Percentiles rank a stretch among this genome's conserved stretches.
Evolutionary conservation across 1,140 invertebrate genomes (phyloP).

Genomic region (Cydia strobilella): DNA sequence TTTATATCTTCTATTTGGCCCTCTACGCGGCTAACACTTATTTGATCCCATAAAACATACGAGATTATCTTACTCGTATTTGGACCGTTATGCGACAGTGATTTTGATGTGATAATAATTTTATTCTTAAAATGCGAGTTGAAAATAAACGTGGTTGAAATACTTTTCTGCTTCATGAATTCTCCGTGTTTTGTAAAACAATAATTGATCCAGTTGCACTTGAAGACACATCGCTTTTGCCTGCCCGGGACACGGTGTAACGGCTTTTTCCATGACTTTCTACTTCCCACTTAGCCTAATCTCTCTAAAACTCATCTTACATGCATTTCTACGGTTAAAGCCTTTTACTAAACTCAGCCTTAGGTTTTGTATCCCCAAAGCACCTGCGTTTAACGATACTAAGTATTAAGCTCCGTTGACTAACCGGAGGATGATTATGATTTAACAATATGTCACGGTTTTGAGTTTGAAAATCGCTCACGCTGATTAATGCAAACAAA

Average conservation of each 20-base stretch:
- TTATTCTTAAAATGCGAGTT: no score
- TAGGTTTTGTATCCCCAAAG: not conserved
- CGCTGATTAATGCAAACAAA: no score
- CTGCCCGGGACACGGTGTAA: no score
- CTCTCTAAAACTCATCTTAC: not conserved
- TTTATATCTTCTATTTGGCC: not conserved
- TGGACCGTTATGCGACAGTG: not conserved
- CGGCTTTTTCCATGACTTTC: not conserved
- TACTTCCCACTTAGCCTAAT: not conserved
- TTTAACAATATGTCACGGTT: no score
- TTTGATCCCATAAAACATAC: not conserved
- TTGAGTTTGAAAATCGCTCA: no score
- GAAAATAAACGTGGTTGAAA: no score
- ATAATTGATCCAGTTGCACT: no score
- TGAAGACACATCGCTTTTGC: no score
- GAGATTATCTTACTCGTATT: no score
- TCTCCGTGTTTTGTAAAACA: no score
- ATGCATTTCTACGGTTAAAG: not conserved
- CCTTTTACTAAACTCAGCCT: not conserved
- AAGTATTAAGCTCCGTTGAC: not conserved
- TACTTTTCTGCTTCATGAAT: no score
- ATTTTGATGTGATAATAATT: not conserved
- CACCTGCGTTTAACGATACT: slow-evolving; percentile 4
- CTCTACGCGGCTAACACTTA: not conserved
- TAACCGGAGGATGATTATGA: not conserved